Evolutionary conservation across 2,797 vertebrate genomes (phyloP).

Genomic region (Moxostoma hubbsi): DNA sequence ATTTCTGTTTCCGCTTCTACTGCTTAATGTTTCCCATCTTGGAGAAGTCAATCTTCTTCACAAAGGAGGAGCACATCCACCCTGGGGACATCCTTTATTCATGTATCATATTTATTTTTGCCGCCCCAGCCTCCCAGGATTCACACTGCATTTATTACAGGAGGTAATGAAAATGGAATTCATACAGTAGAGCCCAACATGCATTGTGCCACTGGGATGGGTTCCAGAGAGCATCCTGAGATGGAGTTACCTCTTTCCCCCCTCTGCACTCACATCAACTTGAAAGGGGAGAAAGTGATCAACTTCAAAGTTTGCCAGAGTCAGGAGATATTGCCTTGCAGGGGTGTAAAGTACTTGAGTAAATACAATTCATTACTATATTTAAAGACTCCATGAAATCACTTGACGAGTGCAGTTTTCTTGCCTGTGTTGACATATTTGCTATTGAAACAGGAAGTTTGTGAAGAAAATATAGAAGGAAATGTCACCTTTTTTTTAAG

Average conservation of each 20-base stretch:
- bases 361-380: too few relatives aligned
- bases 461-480: too few relatives aligned
- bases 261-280: not conserved
- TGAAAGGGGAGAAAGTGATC: not conserved
- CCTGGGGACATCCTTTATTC: constrained; percentile 79
- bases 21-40: constrained; percentile 78
- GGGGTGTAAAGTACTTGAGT: too few relatives aligned
- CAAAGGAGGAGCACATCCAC: constrained; percentile 76
- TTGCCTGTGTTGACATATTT: too few relatives aligned
- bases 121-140: constrained; percentile 75
- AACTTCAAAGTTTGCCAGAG: not conserved
- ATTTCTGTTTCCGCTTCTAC: constrained; percentile 74
- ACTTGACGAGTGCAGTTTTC: too few relatives aligned
- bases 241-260: constrained; percentile 42
- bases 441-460: too few relatives aligned
- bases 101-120: constrained; percentile 82
- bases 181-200: constrained; percentile 65
- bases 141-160: constrained; percentile 80
- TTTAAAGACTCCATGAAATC: too few relatives aligned
- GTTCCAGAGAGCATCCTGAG: constrained; percentile 3
- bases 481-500: too few relatives aligned
- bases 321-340: not conserved
- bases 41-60: constrained; percentile 81
- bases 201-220: constrained; percentile 67
- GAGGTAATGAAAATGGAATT: constrained; percentile 81